A percentile compares a stretch with the other conserved stretches of the same genome.
Evolutionary conservation across 2,888 invertebrate species (phyloP).

Genomic region (Amphipyra tragopoginis): DNA sequence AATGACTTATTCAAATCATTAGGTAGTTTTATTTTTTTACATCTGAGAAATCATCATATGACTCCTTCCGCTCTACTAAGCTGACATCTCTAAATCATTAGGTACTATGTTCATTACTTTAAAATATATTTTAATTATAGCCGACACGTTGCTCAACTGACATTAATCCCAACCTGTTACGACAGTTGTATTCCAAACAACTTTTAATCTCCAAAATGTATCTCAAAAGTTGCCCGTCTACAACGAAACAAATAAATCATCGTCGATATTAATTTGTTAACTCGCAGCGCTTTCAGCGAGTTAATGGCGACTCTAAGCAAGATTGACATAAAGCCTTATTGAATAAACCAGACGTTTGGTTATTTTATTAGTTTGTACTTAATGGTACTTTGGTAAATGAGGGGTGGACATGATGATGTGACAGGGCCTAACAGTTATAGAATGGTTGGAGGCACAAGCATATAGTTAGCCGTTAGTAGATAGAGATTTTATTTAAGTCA

Average conservation of each 20-base stretch:
- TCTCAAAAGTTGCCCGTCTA: slow-evolving; percentile 5
- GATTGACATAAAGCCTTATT: slow-evolving; percentile 44
- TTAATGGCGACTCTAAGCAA: slow-evolving; percentile 27
- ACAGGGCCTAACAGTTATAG: neutral
- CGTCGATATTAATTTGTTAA: slow-evolving; percentile 44
- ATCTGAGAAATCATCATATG: too few relatives aligned
- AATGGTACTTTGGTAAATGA: slow-evolving; percentile 24
- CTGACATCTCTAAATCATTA: too few relatives aligned
- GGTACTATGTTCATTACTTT: too few relatives aligned
- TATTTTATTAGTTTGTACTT: slow-evolving; percentile 24
- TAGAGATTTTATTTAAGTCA: too few relatives aligned
- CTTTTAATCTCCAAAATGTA: neutral
- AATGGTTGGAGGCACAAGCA: too few relatives aligned
- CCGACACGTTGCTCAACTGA: too few relatives aligned
- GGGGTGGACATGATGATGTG: neutral
- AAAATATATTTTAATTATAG: too few relatives aligned
- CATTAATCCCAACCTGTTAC: neutral
- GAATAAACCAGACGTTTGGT: slow-evolving; percentile 27
- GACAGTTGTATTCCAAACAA: neutral
- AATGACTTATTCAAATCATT: too few relatives aligned
- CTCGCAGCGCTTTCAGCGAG: slow-evolving; percentile 4
- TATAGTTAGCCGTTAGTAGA: too few relatives aligned
- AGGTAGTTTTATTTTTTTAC: too few relatives aligned
- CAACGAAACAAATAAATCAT: slow-evolving; percentile 33
- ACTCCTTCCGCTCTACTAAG: too few relatives aligned